A percentile compares a stretch with the other conserved stretches of the same genome.
These are phyloP conservation scores for Taeniopygia guttata DNA, from an alignment of 2,797 vertebrate species.

Conservation along the genomic window DNA sequence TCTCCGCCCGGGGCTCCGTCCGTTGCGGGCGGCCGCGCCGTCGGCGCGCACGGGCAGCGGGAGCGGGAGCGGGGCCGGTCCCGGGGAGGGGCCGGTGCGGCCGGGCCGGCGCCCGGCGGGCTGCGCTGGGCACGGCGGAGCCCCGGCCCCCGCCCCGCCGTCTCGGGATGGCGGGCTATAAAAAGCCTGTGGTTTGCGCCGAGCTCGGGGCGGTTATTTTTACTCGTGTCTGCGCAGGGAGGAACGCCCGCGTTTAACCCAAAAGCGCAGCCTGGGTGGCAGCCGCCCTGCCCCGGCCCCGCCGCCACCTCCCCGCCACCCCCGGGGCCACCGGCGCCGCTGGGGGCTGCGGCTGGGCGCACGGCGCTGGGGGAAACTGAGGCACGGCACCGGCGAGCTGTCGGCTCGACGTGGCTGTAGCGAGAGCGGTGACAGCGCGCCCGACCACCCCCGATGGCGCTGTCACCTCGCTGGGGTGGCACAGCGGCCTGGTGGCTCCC, in stretches of 20 bases:
- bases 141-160: constrained; percentile 34
- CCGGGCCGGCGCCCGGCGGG: not conserved
- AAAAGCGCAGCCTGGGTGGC: not conserved
- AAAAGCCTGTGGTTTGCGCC: constrained; percentile 53
- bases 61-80: not conserved
- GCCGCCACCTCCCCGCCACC: not conserved
- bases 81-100: not conserved
- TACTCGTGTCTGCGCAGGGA: constrained; percentile 45
- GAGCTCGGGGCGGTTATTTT: constrained; percentile 51
- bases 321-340: not conserved
- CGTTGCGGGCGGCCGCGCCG: not conserved
- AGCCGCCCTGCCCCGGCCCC: not conserved
- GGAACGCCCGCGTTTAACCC: constrained; percentile 38
- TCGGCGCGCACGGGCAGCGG: not conserved
- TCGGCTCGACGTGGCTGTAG: accelerated
- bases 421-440: not conserved
- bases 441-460: not conserved
- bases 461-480: accelerated
- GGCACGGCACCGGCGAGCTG: not conserved
- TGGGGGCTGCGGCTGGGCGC: not conserved
- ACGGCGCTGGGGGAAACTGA: not conserved
- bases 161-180: constrained; percentile 42
- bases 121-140: not conserved
- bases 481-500: accelerated
- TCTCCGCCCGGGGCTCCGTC: not conserved